Base-by-base conservation (phyloP, 2,113 vertebrate species). In the Melanocharis versteri region DNA sequence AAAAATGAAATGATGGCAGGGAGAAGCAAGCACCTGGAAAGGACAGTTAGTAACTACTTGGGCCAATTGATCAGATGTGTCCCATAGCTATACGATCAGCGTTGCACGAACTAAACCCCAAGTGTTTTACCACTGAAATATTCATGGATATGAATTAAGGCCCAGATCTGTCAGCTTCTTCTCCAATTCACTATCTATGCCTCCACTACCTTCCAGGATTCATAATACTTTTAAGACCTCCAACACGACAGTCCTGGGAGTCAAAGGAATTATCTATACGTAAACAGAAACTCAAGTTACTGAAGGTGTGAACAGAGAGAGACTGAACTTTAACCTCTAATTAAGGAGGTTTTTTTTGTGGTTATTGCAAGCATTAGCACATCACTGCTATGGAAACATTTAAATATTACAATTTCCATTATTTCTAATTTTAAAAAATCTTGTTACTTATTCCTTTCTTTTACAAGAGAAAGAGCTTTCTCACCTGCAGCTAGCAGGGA, bases 31-130 rank as follows among this genome's bases (percentile, higher is more conserved):
- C 14, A 82, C 58, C 58, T 37, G 24, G 7, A 62, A 69, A 83
- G 33, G 16, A 73, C 7, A 85, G 37, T 6, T 35, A 69, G 54
- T 11, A 91, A 79, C 6, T 33, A 54, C 58, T 50, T 77, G 6
- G 21, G 27, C 86, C 81, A 85, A 45, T 2, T 62, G n/a, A 47
- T 39, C 21, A 78, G 53, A 65, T 1, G 0, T 39, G 48, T 42
- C 48, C 56, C 1, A 5, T 10, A 70, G 11, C 45, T 31, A 51
- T 9, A 80, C 0, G 7, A 33, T 47, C 20, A 42, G 39, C 2
- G 2, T 6, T 71, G 72, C 24, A 71, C 2, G 6, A 65, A 28
- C 24, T 40, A 95, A 79, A 69, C 1, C 20, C n/a, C 44, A 81
- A 58, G 26, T 2, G 2, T 58, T 94, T 66, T 31, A 68, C 45